phyloP scores from a whole-genome alignment of 2,888 invertebrate species.

The Oscheius myriophilus region DNA sequence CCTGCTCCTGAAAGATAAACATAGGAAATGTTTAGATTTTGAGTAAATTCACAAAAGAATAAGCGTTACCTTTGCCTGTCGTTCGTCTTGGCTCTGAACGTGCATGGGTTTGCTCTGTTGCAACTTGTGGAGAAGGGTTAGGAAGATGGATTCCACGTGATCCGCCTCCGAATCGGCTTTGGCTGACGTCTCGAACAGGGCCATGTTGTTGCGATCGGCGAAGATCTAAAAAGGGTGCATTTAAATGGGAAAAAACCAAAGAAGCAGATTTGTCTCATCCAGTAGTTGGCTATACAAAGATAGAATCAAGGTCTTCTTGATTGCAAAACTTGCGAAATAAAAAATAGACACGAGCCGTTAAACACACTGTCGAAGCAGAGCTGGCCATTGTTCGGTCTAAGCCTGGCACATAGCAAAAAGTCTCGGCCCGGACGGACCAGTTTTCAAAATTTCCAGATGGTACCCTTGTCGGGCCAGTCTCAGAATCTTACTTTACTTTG shows the following conservation, averaged over 20 bases:
- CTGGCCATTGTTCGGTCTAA: too few species aligned
- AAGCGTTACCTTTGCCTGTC: conserved; percentile 57
- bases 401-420: too few species aligned
- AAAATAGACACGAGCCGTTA: not conserved
- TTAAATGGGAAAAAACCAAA: not conserved
- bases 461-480: too few species aligned
- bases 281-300: too few species aligned
- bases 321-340: not conserved
- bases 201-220: conserved; percentile 78
- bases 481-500: too few species aligned
- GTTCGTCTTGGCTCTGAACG: conserved; percentile 66
- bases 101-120: conserved; percentile 77
- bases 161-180: conserved; percentile 77
- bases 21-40: not conserved
- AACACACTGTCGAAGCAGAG: too few species aligned
- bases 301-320: too few species aligned
- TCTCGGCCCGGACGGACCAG: too few species aligned
- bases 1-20: conserved; percentile 42
- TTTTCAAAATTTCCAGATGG: too few species aligned
- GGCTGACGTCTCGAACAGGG: conserved; percentile 84
- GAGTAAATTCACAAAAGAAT: too few species aligned
- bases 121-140: conserved; percentile 83
- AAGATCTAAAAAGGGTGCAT: conserved; percentile 73
- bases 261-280: too few species aligned
- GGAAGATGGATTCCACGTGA: conserved; percentile 84